phyloP scores from a whole-genome alignment of 1,140 invertebrate species.

The Pogonognathellus flavescens region DNA sequence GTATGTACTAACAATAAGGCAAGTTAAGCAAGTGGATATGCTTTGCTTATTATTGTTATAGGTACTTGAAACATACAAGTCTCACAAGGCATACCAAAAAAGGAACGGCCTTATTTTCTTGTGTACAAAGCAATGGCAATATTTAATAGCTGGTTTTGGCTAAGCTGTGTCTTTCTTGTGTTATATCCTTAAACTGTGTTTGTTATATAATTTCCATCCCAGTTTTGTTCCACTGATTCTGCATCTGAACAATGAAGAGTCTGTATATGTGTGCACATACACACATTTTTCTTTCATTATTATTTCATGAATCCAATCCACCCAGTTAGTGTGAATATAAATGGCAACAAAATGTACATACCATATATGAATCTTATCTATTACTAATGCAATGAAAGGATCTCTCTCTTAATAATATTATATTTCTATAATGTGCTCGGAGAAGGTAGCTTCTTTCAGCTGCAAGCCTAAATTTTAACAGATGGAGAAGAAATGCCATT shows the following conservation, averaged over 20 bases:
- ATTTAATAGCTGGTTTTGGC: constrained; percentile 5
- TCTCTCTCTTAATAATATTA: too few relatives aligned
- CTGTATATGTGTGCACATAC: background rate
- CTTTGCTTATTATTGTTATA: background rate
- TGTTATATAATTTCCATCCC: background rate
- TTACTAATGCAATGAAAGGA: too few relatives aligned
- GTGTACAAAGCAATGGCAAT: constrained; percentile 18
- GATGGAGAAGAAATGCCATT: too few relatives aligned
- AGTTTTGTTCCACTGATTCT: background rate
- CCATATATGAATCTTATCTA: too few relatives aligned
- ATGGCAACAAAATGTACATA: too few relatives aligned
- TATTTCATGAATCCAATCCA: background rate
- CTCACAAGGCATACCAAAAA: constrained; percentile 17
- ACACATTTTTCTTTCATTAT: background rate
- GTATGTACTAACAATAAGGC: too few relatives aligned
- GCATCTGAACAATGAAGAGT: background rate
- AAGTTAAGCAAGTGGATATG: too few relatives aligned
- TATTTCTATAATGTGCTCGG: too few relatives aligned
- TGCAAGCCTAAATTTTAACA: too few relatives aligned
- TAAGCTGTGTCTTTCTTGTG: too few relatives aligned
- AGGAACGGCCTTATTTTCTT: constrained; percentile 17
- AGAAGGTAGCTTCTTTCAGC: too few relatives aligned
- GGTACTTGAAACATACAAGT: constrained; percentile 14
- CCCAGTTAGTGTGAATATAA: background rate
- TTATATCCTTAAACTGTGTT: too few relatives aligned